These are phyloP conservation scores for Oligia strigilis DNA, from an alignment of 2,888 invertebrate species.

Conservation along the genomic window DNA sequence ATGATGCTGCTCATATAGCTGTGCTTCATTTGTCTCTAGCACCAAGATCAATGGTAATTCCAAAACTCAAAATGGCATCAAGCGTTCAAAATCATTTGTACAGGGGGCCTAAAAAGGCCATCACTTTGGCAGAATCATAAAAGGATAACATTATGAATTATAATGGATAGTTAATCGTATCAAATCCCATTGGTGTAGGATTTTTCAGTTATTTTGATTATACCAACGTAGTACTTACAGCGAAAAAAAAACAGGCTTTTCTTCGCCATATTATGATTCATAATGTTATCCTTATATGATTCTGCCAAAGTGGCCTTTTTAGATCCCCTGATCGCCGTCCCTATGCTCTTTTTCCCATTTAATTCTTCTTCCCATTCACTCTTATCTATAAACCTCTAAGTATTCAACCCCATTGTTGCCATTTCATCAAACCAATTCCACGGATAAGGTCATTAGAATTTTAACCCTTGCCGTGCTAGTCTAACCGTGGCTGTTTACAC, in stretches of 20 bases:
- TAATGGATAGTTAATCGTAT: too few relatives aligned
- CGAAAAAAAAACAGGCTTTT: too few relatives aligned
- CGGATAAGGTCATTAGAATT: slow-evolving; percentile 35
- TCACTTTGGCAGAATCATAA: too few relatives aligned
- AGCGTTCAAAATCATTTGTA: background rate
- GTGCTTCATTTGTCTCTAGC: background rate
- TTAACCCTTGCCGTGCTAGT: slow-evolving; percentile 18
- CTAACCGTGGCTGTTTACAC: slow-evolving; percentile 46
- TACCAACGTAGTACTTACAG: too few relatives aligned
- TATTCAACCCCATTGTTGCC: slow-evolving; percentile 1
- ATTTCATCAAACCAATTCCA: slow-evolving; percentile 1
- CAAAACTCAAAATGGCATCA: background rate
- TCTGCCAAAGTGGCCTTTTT: too few relatives aligned
- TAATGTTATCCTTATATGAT: too few relatives aligned
- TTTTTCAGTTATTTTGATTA: too few relatives aligned
- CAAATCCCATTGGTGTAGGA: too few relatives aligned
- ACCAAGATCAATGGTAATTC: background rate
- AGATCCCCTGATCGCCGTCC: too few relatives aligned
- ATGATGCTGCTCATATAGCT: background rate
- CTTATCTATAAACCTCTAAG: background rate
- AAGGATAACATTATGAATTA: too few relatives aligned
- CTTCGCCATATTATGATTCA: too few relatives aligned
- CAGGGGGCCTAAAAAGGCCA: too few relatives aligned
- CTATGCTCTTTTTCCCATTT: background rate
- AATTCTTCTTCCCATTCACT: background rate